A percentile compares a stretch with the other conserved stretches of the same genome.
Conservation (phyloP, 2,113 vertebrate species). For the Sterrhoptilus dennistouni region DNA sequence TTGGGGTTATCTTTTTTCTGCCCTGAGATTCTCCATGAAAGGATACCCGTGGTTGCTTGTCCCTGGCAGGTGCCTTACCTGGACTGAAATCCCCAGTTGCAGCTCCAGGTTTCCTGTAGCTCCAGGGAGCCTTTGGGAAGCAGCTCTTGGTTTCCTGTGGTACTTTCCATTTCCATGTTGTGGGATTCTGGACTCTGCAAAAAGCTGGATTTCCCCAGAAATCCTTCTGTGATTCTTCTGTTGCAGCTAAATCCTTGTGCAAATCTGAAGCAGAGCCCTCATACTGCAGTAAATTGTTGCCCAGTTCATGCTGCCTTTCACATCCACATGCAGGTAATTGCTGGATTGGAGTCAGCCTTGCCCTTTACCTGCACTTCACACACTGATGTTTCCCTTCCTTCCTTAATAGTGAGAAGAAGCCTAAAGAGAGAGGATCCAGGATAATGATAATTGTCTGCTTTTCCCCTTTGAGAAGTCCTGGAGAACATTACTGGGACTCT, state of each 20-base stretch:
- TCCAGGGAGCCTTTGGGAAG: not conserved
- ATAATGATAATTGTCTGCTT: not conserved
- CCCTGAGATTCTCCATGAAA: not conserved
- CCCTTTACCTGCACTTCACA: not conserved
- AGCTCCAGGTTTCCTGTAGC: not conserved
- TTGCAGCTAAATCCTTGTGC: not conserved
- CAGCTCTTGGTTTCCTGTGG: not conserved
- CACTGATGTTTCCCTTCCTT: not conserved
- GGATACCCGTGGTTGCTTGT: not conserved
- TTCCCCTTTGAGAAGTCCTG: not conserved
- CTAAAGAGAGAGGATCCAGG: not conserved
- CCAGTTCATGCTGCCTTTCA: not conserved
- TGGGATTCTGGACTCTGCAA: not conserved
- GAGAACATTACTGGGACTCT: not conserved
- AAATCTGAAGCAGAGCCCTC: not conserved
- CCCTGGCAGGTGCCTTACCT: not conserved
- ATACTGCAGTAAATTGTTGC: not conserved
- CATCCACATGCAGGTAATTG: not conserved
- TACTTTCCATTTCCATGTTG: rapidly evolving
- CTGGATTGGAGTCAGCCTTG: not conserved
- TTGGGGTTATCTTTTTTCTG: not conserved
- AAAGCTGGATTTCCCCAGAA: not conserved
- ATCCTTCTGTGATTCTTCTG: not conserved
- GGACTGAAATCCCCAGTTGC: not conserved
- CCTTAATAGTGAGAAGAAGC: not conserved